These are phyloP conservation scores for Pherbina coryleti DNA, from an alignment of 2,888 invertebrate genomes.

Conservation along the genomic window DNA sequence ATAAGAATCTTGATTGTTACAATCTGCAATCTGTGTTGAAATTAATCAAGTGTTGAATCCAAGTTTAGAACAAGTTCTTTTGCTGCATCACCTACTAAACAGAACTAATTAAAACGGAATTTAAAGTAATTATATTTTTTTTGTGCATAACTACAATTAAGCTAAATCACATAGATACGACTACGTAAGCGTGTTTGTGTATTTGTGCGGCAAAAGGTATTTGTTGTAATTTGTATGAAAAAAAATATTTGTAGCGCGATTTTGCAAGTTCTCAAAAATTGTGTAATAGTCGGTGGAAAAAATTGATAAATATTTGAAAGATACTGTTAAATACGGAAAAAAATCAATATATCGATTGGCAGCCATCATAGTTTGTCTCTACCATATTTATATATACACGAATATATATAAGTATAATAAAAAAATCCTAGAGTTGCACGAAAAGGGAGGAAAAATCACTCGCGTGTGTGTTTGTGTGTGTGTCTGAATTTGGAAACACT, in stretches of 20 bases:
- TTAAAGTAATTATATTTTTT: constrained; percentile 8
- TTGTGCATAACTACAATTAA: neutral
- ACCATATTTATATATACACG: neutral
- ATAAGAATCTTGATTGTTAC: neutral
- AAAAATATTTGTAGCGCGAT: constrained; percentile 31
- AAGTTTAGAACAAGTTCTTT: neutral
- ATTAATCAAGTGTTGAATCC: neutral
- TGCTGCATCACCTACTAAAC: neutral
- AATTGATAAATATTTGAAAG: neutral
- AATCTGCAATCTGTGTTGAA: neutral
- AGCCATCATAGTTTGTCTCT: constrained; percentile 44
- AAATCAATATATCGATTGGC: constrained; percentile 53
- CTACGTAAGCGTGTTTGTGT: neutral
- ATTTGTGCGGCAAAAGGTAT: constrained; percentile 11
- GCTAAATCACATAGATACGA: neutral
- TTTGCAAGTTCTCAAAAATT: constrained; percentile 41
- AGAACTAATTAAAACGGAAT: constrained; percentile 16
- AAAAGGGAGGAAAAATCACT: constrained; percentile 32
- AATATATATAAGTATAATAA: constrained; percentile 4
- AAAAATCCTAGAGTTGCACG: constrained; percentile 8
- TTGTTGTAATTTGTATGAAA: neutral
- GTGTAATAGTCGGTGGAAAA: constrained; percentile 39
- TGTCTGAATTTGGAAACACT: constrained; percentile 1
- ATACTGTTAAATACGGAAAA: constrained; percentile 4
- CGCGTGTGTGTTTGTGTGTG: constrained; percentile 22